Conservation (phyloP, 2,113 vertebrate species). For the Mus spicilegus region DNA sequence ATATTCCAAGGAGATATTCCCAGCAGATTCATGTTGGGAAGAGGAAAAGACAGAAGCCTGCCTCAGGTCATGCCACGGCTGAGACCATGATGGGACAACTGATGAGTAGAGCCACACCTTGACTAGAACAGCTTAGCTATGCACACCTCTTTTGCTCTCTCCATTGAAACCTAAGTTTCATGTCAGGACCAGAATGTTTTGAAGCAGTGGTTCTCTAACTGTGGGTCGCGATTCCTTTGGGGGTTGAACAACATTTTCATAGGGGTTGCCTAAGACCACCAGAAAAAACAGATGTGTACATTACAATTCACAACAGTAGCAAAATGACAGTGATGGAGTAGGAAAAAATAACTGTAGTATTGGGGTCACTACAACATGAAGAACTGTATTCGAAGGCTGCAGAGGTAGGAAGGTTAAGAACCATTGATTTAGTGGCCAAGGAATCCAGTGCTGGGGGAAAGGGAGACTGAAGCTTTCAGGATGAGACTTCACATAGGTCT, state of each 20-base stretch:
- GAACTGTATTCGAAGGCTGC: background rate
- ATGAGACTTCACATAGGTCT: background rate
- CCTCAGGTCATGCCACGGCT: background rate
- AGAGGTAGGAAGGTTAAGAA: background rate
- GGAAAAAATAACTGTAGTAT: background rate
- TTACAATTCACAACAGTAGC: background rate
- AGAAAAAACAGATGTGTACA: background rate
- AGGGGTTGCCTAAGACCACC: background rate
- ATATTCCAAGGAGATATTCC: background rate
- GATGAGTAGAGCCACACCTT: background rate
- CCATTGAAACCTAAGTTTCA: too few species aligned
- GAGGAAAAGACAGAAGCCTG: background rate
- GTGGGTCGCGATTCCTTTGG: background rate
- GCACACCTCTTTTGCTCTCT: background rate
- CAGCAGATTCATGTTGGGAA: background rate
- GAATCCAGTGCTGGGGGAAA: background rate
- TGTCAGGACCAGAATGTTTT: background rate
- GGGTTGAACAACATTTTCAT: background rate
- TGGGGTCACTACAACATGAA: background rate
- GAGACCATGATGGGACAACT: background rate
- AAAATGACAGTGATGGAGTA: background rate
- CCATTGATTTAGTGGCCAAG: background rate
- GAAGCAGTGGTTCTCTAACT: background rate
- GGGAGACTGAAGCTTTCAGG: background rate
- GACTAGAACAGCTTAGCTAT: background rate